Base-by-base conservation (phyloP, 2,113 vertebrate genomes). In the Crotalus horridus region DNA sequence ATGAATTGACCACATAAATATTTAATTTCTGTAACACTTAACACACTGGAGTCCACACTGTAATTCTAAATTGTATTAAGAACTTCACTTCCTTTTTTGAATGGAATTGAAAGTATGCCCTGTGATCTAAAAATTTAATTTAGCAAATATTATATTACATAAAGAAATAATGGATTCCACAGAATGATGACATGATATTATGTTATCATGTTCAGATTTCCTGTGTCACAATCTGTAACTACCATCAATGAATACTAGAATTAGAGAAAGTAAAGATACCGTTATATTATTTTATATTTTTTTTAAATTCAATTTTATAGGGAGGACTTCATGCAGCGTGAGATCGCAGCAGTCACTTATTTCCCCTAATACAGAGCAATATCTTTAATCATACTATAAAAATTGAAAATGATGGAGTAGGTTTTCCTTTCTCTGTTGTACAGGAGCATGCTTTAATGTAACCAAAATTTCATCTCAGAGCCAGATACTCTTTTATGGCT, bases 381-480 rank as follows among this genome's bases (percentile, higher is more conserved):
- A 10, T 29, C 39, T 85, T 87, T 48, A 91, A 46, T 43, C 53
- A 46, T 21, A 58, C 51, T 56, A 29, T 74, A 13, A 69, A 54
- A 23, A 6, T 20, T 58, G 39, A 56, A 58, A 33, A 33, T 4
- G 20, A 29, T n/a, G 13, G 29, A 89, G 13, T 86, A 29, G n/a
- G 46, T 26, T 91, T 93, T 74, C 2, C 3, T 29, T 92, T 33
- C 87, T 92, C 10, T 89, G n/a, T 54, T 55, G 91, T 91, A 91
- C 23, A 89, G 12, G 61, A 94, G 64, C 92, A 81, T 93, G 29
- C 13, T 24, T 96, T 93, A 87, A 24, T 2, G 1, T 93, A 95
- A 91, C 64, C 88, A 54, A 23, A 94, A 94, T 93, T 89, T 95
- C 53, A 85, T 95, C 89, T 93, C 89, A 91, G 86, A 94, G 89